Evolutionary conservation across 2,888 invertebrate genomes (phyloP).

Genomic region (Brachynemurus nebulosus): DNA sequence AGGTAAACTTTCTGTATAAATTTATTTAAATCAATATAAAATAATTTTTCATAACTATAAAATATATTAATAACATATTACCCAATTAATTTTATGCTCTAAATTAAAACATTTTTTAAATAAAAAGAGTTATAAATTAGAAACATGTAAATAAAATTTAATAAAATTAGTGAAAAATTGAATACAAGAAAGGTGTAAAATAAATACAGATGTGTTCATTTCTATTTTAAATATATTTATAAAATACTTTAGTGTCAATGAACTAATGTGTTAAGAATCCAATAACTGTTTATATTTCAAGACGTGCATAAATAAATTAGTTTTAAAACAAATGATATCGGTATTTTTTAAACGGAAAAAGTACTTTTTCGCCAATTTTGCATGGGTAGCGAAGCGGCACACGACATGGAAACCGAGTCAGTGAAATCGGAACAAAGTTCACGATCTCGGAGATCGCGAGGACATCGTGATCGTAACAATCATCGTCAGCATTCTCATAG

Average conservation of each 20-base stretch:
- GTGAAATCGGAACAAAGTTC: conserved; percentile 85
- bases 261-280: background rate
- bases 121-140: too few species aligned
- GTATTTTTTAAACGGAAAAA: too few species aligned
- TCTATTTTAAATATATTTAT: background rate
- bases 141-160: too few species aligned
- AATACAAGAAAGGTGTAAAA: too few species aligned
- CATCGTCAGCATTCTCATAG: conserved; percentile 51
- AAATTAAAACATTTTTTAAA: too few species aligned
- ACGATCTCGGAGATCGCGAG: conserved; percentile 56
- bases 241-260: background rate
- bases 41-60: too few species aligned
- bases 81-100: too few species aligned
- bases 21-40: background rate
- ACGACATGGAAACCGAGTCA: conserved; percentile 84
- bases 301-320: background rate
- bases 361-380: conserved; percentile 13
- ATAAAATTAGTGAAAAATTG: too few species aligned
- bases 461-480: conserved; percentile 39
- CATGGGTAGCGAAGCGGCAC: conserved; percentile 36
- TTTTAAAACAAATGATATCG: too few species aligned
- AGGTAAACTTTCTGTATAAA: too few species aligned
- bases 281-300: background rate
- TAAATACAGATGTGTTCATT: background rate
- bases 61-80: too few species aligned